phyloP scores from a whole-genome alignment of 2,797 vertebrate species.

The Halcyon leucocephala region DNA sequence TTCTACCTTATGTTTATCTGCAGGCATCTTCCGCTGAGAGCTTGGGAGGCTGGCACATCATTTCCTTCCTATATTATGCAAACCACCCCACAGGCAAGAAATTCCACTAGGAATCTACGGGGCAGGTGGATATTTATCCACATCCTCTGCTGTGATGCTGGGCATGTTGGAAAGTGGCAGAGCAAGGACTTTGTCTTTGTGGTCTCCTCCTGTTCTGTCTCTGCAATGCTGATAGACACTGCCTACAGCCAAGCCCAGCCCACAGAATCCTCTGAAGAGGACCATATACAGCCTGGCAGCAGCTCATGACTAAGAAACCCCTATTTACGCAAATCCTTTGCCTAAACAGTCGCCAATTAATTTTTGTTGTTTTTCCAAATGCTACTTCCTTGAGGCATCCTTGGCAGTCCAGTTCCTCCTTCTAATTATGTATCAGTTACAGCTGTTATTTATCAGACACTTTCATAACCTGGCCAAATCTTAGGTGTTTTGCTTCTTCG shows the following conservation, averaged over 20 bases:
- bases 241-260: background rate
- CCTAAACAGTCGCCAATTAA: background rate
- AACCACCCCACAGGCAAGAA: background rate
- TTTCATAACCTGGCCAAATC: background rate
- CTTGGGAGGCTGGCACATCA: background rate
- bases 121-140: background rate
- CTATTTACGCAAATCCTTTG: background rate
- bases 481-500: background rate
- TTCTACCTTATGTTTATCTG: background rate
- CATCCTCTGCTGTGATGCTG: background rate
- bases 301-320: background rate
- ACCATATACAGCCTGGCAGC: background rate
- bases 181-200: background rate
- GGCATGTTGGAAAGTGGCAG: background rate
- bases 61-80: background rate
- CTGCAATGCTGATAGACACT: background rate
- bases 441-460: background rate
- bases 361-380: conserved; percentile 22
- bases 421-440: background rate
- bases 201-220: background rate
- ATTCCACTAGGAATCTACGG: background rate
- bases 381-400: background rate
- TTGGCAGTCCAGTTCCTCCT: background rate
- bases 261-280: background rate
- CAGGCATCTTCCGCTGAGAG: background rate